Evolutionary conservation across 1,140 invertebrate species (phyloP), one percentile per base, ranked within the genome.

Genomic region (Manduca sexta): DNA sequence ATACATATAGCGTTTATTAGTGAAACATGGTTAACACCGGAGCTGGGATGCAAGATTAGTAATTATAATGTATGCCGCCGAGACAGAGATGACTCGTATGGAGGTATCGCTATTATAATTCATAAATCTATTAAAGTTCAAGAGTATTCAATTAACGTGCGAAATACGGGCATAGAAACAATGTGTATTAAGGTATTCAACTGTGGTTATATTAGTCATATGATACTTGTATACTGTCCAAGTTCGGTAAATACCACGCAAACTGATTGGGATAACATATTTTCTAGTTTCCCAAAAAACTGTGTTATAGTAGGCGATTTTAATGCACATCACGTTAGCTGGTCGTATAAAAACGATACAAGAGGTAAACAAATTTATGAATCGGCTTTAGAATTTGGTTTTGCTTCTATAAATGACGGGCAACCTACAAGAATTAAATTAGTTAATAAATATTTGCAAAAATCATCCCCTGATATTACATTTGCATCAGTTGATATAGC

Each of bases 311-410:
- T 42, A 29, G 29, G 21, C 3, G 40, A 42, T 26, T 42, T 41
- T 18, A 30, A 42, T 8, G 21, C 21, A 13, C 40, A 42, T 3
- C 40, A 42, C 6, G 13, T 5, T 14, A 42, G 40, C 10, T 49
- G 46, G 46, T 49, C 46, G 3, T 33, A 42, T 33, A 42, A 49
- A 42, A 49, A 7, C 3, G n/a, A 49, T 15, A 16, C 10, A 5
- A 17, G 46, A 12, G 46, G 46, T 3, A 18, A 8, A 1, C 38
- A 49, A 13, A 17, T 49, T 6, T 13, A 41, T 12, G 46, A 49
- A 3, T 13, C 46, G 1, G 8, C 39, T 3, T 18, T 35, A 11
- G 46, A 49, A 1, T n/a, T 41, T 33, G 16, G 12, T 7, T 49
- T 41, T 34, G 31, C 14, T 5, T 18, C 26, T n/a, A 8, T 49